phyloP scores from a whole-genome alignment of 2,888 invertebrate species.

The Apeira syringaria region DNA sequence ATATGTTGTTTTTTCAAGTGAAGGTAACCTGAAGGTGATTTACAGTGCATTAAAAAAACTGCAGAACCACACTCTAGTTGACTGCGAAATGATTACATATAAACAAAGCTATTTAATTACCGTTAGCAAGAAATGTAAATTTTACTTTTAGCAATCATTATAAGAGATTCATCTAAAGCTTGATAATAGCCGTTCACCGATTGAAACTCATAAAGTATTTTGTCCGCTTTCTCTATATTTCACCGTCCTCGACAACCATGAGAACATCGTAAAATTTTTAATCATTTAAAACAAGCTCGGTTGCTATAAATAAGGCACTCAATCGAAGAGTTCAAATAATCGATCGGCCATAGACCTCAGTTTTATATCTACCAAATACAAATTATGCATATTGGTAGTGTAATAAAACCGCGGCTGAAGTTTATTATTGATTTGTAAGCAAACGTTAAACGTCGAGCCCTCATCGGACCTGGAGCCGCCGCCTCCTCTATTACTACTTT shows the following conservation, averaged over 20 bases:
- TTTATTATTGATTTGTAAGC: constrained; percentile 34
- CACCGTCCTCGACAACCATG: constrained; percentile 27
- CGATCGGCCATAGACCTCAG: constrained; percentile 32
- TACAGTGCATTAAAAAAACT: too few relatives aligned
- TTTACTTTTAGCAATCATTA: constrained; percentile 7
- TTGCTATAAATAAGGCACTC: constrained; percentile 37
- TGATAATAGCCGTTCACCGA: constrained; percentile 10
- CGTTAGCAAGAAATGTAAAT: not conserved
- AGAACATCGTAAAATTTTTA: constrained; percentile 36
- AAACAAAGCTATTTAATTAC: not conserved
- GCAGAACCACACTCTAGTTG: too few relatives aligned
- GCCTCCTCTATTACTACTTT: constrained; percentile 23
- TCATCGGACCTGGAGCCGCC: constrained; percentile 2
- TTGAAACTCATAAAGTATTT: constrained; percentile 31
- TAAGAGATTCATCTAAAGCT: constrained; percentile 1
- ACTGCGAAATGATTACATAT: not conserved
- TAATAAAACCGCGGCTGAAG: constrained; percentile 30
- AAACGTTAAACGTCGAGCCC: constrained; percentile 10
- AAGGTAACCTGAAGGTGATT: too few relatives aligned
- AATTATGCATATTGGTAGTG: constrained; percentile 34
- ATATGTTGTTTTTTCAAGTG: too few relatives aligned
- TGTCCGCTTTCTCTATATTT: constrained; percentile 33
- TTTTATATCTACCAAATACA: constrained; percentile 30
- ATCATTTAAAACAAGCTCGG: constrained; percentile 37
- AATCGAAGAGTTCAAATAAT: constrained; percentile 35